Conservation (phyloP, 2,797 vertebrate genomes). For the Lacerta agilis region DNA sequence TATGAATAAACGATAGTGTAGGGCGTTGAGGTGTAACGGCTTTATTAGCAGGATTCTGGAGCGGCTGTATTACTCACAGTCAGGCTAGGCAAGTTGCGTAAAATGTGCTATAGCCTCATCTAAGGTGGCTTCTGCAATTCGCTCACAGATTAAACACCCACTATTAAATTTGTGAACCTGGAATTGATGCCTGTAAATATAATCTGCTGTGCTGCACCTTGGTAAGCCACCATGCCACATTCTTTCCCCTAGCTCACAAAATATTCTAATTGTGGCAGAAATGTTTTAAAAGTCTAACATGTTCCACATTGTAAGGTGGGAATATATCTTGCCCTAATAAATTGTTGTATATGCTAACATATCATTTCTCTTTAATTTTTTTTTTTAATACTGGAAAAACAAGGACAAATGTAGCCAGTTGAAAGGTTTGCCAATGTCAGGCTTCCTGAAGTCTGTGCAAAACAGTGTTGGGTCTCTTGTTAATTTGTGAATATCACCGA, state of each 20-base stretch:
- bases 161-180: not conserved
- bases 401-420: not conserved
- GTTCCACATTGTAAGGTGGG: not conserved
- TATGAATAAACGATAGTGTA: not conserved
- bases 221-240: not conserved
- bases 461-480: not conserved
- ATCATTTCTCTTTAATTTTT: not conserved
- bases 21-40: not conserved
- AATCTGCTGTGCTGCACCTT: not conserved
- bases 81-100: fast-evolving
- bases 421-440: not conserved
- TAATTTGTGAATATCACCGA: not conserved
- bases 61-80: not conserved
- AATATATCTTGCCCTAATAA: not conserved
- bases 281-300: not conserved
- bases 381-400: not conserved
- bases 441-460: not conserved
- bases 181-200: not conserved
- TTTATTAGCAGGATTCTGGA: not conserved
- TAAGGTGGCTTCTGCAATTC: not conserved
- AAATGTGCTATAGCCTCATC: not conserved
- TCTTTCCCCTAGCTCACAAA: not conserved
- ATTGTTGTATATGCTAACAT: not conserved
- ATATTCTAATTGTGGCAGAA: not conserved
- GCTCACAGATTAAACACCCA: not conserved